Percentiles rank a stretch among this genome's conserved stretches.
phyloP scores from a whole-genome alignment of 2,888 invertebrate genomes.

The Chrysolina americana region DNA sequence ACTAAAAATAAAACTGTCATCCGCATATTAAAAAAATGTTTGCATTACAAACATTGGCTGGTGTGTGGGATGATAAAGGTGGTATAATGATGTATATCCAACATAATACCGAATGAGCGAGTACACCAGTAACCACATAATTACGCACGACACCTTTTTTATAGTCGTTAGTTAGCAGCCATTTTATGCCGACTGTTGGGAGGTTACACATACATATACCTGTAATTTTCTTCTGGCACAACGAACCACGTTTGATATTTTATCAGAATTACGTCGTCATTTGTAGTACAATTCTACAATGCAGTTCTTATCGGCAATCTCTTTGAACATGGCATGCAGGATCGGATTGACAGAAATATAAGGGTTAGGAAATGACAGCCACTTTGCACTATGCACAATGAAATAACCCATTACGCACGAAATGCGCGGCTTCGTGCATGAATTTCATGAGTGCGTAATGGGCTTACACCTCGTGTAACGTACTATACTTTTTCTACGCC shows the following conservation, averaged over 20 bases:
- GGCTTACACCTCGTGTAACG: no score
- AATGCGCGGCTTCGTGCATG: no score
- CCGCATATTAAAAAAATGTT: constrained; percentile 17
- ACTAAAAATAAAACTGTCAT: constrained; percentile 6
- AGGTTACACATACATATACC: constrained; percentile 24
- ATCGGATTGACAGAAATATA: background rate
- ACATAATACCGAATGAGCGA: constrained; percentile 42
- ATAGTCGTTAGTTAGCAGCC: constrained; percentile 43
- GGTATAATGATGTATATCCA: constrained; percentile 23
- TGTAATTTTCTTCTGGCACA: constrained; percentile 39
- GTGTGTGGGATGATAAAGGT: constrained; percentile 21
- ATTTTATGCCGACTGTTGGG: constrained; percentile 36
- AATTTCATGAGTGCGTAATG: no score
- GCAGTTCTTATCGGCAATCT: constrained; percentile 35
- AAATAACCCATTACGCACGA: no score
- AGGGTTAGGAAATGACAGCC: no score
- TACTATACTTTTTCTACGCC: no score
- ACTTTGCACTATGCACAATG: no score
- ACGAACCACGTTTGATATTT: constrained; percentile 47
- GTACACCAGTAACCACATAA: constrained; percentile 44
- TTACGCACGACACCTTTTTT: constrained; percentile 47
- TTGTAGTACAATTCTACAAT: constrained; percentile 55
- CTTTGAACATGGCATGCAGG: constrained; percentile 8
- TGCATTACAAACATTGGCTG: background rate
- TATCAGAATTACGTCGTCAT: constrained; percentile 53